Evolutionary conservation across 2,888 invertebrate species (phyloP), one percentile per base, ranked within the genome.

Genomic region (Morpho achilles): DNA sequence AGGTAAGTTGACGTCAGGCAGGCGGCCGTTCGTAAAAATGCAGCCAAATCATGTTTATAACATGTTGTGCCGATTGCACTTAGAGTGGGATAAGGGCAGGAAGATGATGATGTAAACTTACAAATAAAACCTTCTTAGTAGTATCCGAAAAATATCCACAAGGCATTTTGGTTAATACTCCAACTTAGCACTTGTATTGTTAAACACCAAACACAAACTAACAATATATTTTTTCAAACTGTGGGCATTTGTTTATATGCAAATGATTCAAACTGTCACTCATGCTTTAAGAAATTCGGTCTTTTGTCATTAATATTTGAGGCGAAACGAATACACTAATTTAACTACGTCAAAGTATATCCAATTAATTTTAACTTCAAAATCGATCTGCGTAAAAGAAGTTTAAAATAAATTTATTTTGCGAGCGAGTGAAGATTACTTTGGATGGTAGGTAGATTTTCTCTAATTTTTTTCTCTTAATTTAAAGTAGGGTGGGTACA

Each of bases 61-160:
- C 16, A 16, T 16, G 16, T 16, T 16, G 16, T 16, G 16, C 16
- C 16, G 16, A 16, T 1, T 1, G 1, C 1, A 16, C 16, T 16
- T 16, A 16, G 16, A 16, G 16, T 16, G 16, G 16, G 16, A 16
- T 16, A 16, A 16, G 16, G 16, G 16, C 1, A n/a, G n/a, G n/a
- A n/a, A 16, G 16, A 16, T 16, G 16, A 16, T 16, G 16, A 32
- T 32, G 32, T 5, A 32, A 32, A 82, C 89, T 88, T 67, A 90
- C 89, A 75, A 81, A 78, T 40, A 88, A 67, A 56, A 77, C 79
- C 45, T 66, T 76, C 62, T 81, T 90, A 1, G 85, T 71, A 4
- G 82, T 86, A 6, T 83, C 73, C 67, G 80, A 82, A 56, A 76
- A 89, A 71, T 88, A 90, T 65, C 89, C 89, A 73, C 89, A 90